A percentile compares a stretch with the other conserved stretches of the same genome.
These are phyloP conservation scores for Brachyptera risi DNA, from an alignment of 2,888 invertebrate genomes.

Conservation along the genomic window DNA sequence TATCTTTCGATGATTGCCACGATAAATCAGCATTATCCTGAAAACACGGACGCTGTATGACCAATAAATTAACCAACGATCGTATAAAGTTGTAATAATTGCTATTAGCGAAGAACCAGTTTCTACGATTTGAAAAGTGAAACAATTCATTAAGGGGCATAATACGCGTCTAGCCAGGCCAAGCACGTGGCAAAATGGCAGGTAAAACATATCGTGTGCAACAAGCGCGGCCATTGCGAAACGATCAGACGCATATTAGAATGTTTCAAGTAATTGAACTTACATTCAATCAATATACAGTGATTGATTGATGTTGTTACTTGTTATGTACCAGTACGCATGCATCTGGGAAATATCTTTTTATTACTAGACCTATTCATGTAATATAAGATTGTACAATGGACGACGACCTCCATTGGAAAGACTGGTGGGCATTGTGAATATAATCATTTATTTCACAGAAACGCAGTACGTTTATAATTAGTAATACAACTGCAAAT, in stretches of 20 bases:
- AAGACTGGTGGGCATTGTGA: too few species aligned
- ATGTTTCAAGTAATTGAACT: constrained; percentile 9
- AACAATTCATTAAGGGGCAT: constrained; percentile 33
- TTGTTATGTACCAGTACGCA: too few species aligned
- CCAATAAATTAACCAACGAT: constrained; percentile 12
- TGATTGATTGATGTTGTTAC: too few species aligned
- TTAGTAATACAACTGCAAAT: too few species aligned
- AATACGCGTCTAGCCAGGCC: constrained; percentile 27
- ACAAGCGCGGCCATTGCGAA: too few species aligned
- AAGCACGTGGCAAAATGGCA: constrained; percentile 28
- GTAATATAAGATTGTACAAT: too few species aligned
- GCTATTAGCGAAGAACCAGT: constrained; percentile 7
- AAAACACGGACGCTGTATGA: not conserved
- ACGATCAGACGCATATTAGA: not conserved
- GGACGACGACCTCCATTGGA: too few species aligned
- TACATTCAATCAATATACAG: too few species aligned
- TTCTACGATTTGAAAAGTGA: constrained; percentile 23
- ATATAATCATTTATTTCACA: too few species aligned
- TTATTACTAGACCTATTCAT: too few species aligned
- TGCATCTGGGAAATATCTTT: too few species aligned
- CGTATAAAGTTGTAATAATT: constrained; percentile 16
- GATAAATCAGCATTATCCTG: constrained; percentile 12
- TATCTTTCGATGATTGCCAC: not conserved
- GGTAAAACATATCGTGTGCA: not conserved
- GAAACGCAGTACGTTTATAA: too few species aligned